Base-by-base conservation (phyloP, 2,113 vertebrate genomes). In the Ageneiosus marmoratus region DNA sequence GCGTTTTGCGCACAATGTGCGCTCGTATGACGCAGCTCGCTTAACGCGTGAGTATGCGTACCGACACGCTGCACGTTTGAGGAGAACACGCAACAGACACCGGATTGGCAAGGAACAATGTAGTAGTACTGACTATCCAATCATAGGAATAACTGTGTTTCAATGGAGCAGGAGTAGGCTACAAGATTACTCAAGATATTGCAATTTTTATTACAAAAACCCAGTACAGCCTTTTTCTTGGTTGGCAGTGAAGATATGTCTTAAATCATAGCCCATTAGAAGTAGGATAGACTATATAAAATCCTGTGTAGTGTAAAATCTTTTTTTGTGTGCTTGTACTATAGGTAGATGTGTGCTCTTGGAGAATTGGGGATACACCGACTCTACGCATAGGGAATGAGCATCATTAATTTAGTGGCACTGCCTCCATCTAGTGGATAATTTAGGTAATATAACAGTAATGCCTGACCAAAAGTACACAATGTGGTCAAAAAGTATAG, bases 11-110 rank as follows among this genome's bases (percentile, higher is more conserved):
- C 84, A 83, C 80, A 73, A 81, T 85, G 77, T 79, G 85, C 56
- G 84, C 69, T 80, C 65, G 55, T 78, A 80, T 87, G 87, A 88
- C 87, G 88, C 87, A 84, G 62, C 77, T 79, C 75, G 79, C 22
- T 77, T 58, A 2, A 60, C 85, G 88, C 84, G 80, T 86, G 85
- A 81, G 86, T 34, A 37, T 78, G 69, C 41, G 2, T n/a, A 41
- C 24, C 51, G 41, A 29, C 6, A 53, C 24, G 27, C 32, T 22
- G 29, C 24, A 70, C 29, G 77, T 50, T 65, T 13, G 11, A 51
- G 37, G 15, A 13, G 37, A 41, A 16, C 32, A 7, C 13, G 4
- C 9, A 41, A 7, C 67, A 24, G 3, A 70, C 20, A 1, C 41
- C 15, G 41, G 24, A 27, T 72, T 72, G 15, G 24, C 4, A 5